These are phyloP conservation scores for Sebastes fasciatus DNA, from an alignment of 2,113 vertebrate genomes.

Conservation along the genomic window DNA sequence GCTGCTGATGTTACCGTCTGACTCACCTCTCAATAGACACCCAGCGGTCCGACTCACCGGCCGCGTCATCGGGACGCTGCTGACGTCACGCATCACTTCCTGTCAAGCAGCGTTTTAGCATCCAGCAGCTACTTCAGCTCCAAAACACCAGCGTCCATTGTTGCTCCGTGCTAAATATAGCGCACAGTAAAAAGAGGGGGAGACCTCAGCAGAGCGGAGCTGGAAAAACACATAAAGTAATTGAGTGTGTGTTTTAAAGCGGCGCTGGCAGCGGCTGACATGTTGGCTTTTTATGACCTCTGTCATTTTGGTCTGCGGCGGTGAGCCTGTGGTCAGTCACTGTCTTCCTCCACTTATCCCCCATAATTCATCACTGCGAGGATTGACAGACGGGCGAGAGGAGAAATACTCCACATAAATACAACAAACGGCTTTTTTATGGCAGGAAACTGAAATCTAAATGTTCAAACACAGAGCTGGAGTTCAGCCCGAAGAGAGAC, in stretches of 20 bases:
- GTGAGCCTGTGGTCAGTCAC: conserved; percentile 66
- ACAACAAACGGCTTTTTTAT: no score
- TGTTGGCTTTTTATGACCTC: conserved; percentile 72
- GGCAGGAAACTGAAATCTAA: not conserved
- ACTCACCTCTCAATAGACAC: no score
- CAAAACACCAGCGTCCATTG: not conserved
- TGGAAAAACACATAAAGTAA: conserved; percentile 37
- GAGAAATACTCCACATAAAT: not conserved
- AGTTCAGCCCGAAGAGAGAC: no score
- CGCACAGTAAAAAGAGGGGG: not conserved
- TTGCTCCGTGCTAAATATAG: not conserved
- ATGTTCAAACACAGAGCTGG: not conserved
- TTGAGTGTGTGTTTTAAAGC: not conserved
- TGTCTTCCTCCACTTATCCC: conserved; percentile 64
- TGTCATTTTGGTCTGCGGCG: conserved; percentile 79
- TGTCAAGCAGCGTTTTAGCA: no score
- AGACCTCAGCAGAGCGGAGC: not conserved
- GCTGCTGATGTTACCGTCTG: no score
- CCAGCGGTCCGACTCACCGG: no score
- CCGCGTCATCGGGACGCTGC: no score
- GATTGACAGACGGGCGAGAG: conserved; percentile 14
- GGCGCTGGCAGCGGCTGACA: conserved; percentile 62
- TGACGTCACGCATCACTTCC: not conserved
- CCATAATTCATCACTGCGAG: conserved; percentile 57
- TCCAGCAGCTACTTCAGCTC: no score